Base-by-base conservation (phyloP, 2,797 vertebrate species). In the Arrhamphus sclerolepis region DNA sequence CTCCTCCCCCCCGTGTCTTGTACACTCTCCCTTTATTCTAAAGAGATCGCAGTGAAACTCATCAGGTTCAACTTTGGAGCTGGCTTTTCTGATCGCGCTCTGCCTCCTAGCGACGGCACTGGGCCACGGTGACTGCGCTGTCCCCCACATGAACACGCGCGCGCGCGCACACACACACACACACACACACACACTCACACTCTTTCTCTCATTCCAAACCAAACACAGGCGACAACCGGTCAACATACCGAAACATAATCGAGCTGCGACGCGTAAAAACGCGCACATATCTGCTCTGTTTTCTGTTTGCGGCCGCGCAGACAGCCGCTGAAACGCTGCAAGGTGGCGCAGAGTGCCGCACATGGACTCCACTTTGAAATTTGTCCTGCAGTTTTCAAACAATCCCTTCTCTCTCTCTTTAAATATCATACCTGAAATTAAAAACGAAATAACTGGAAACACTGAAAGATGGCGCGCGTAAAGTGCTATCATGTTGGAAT, bases 21-120 rank as follows among this genome's bases (percentile, higher is more conserved):
- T 78, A 66, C 61, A 46, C 78, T 71, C 56, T 83, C 81, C 60
- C 66, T 86, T 84, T 80, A 89, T 89, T 88, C 84, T 80, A 87
- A 89, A 85, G 80, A 89, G 55, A 81, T 85, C 87, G 78, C 75
- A 70, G 85, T 87, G 91, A 92, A 94, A 92, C 88, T 86, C 92
- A 92, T 93, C 93, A 92, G 94, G 94, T 94, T 95, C 93, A 92
- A 94, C 93, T 94, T 93, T 91, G 91, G 78, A 61, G 66, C 58
- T 62, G 77, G 90, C 91, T 96, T 96, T 95, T 92, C 91, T 95
- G 95, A 96, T 95, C 96, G 90, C 89, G 90, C 88, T 95, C 94
- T 97, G 96, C 96, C 96, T 95, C 96, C 96, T 98, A 97, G 96
- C 93, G 96, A 94, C 92, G 72, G 78, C 72, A 65, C 61, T 50